Evolutionary conservation across 2,888 invertebrate genomes (phyloP).

Genomic region (Trissonchulus sp.): DNA sequence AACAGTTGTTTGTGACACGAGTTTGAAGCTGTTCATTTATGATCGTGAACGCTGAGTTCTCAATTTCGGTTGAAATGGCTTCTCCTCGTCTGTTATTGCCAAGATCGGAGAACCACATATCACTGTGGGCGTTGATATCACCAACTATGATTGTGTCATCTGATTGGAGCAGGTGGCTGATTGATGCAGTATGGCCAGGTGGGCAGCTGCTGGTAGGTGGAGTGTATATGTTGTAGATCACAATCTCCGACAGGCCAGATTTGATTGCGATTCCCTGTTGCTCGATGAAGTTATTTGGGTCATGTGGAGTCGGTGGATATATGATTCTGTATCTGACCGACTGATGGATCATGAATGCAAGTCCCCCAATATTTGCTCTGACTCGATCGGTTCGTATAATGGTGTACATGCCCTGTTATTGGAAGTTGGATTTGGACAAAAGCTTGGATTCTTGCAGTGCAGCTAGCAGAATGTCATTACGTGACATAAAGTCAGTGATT

Average conservation of each 20-base stretch:
- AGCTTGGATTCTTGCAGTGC: conserved; percentile 6
- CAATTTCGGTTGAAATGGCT: background rate
- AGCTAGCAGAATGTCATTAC: conserved; percentile 8
- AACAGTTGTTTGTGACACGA: too few species aligned
- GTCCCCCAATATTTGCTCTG: background rate
- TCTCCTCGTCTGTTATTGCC: conserved; percentile 2
- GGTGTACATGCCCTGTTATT: background rate
- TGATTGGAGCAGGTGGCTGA: conserved; percentile 7
- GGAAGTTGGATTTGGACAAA: background rate
- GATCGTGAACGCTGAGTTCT: too few species aligned
- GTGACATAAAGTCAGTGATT: background rate
- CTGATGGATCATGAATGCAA: background rate
- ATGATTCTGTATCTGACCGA: background rate
- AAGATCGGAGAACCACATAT: background rate
- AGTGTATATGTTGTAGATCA: too few species aligned
- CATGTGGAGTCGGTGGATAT: background rate
- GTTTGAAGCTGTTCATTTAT: too few species aligned
- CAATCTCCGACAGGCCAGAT: too few species aligned
- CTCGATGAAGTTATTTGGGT: conserved; percentile 13
- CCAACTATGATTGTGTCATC: conserved; percentile 1
- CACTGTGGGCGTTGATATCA: conserved; percentile 5
- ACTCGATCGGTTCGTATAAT: background rate
- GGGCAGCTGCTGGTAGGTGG: too few species aligned
- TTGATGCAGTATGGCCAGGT: conserved; percentile 3
- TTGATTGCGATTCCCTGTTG: background rate